Conservation (phyloP, 2,888 invertebrate genomes). For the Frankliniella fusca region DNA sequence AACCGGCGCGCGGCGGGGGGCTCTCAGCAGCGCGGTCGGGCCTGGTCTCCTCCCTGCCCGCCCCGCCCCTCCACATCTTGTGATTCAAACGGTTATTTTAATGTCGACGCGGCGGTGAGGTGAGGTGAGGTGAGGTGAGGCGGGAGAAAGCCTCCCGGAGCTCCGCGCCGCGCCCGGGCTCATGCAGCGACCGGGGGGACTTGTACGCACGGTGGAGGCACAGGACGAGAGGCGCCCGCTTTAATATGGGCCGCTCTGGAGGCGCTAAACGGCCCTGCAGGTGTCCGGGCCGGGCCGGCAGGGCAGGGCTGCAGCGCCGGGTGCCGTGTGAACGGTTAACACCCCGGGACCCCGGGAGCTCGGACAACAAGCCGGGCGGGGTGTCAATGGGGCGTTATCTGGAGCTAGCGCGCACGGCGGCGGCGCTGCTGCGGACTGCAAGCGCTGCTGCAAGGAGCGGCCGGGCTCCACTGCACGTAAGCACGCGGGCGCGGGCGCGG, state of each 20-base stretch:
- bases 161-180: not conserved
- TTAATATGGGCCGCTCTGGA: no score
- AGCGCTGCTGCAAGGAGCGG: not conserved
- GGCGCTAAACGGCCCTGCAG: no score
- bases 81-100: no score
- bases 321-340: not conserved
- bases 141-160: no score
- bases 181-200: not conserved
- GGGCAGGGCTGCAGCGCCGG: no score
- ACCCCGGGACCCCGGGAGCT: not conserved
- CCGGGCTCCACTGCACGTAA: not conserved
- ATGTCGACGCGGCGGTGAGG: not conserved
- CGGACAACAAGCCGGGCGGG: not conserved
- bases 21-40: not conserved
- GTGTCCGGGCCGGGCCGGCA: no score
- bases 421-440: not conserved
- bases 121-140: no score
- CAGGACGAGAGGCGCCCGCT: not conserved
- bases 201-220: not conserved
- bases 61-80: no score
- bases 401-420: not conserved
- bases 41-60: no score
- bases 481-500: no score
- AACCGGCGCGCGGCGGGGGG: not conserved
- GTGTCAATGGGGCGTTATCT: not conserved